Base-by-base conservation (phyloP, 2,888 invertebrate species). In the Pristionchus exspectatus region DNA sequence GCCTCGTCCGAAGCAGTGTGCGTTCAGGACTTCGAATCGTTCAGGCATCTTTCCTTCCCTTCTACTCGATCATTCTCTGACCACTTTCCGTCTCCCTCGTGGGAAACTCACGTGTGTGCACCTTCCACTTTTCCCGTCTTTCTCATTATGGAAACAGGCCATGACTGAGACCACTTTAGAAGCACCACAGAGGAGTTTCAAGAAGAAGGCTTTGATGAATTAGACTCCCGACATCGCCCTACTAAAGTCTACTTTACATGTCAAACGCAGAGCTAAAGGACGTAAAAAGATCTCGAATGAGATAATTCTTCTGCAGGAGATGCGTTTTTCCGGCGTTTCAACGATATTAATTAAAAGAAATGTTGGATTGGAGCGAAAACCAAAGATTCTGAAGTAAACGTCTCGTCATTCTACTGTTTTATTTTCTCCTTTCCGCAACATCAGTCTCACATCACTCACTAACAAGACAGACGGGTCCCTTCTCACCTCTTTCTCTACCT, bases 271-370 rank as follows among this genome's bases (percentile, higher is more conserved):
- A 50, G 44, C 44, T 50, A 12, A 50, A 10, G 44, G 12, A 50
- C 12, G 44, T 50, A 50, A 50, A 50, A 50, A 50, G 44, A 50
- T 50, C 44, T 50, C 10, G 16, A 69, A 27, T 69, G n/a, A 24
- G 84, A n/a, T 56, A 38, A 38, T n/a, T 54, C 54, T 9, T 30
- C 88, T 91, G 56, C 69, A 94, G 92, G 94, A 94, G 69, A 94
- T 94, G 93, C 90, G 94, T 27, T 94, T 94, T 84, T 92, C 93
- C 16, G 90, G 91, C 33, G 88, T 91, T 86, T 94, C 94, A 12
- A 93, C 94, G 2, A 92, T 95, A 7, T 50, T 12, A 50, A 12
- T 5, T 3, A 44, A 44, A 44, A 5, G 0, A 10, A 50, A 50
- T 50, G 44, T 9, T 50, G 44, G 44, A 50, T 50, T 50, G 10